Evolutionary conservation across 37 sponge, comb jelly and placozoan genomes (phyloP).

Genomic region (Eunapius fragilis): DNA sequence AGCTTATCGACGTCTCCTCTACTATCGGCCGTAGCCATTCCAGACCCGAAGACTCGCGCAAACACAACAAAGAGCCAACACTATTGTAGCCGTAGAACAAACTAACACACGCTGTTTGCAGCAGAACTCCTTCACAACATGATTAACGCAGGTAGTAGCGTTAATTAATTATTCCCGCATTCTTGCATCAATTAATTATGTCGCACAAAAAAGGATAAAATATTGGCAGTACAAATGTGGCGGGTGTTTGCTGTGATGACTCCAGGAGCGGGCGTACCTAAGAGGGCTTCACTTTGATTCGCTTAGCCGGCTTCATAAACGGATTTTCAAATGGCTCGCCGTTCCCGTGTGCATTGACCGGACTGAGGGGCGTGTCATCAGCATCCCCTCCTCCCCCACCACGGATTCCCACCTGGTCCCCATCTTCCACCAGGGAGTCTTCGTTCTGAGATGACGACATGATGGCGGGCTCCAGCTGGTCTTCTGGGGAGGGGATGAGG

Average conservation of each 20-base stretch:
- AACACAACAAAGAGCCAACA: neutral
- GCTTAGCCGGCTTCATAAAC: constrained; percentile 63
- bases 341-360: neutral
- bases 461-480: constrained; percentile 20
- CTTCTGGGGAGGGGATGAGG: constrained; percentile 64
- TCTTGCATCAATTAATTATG: neutral
- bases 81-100: neutral
- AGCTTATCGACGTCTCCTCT: neutral
- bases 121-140: neutral
- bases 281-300: constrained; percentile 27
- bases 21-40: neutral
- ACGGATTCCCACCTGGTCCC: neutral
- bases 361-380: neutral
- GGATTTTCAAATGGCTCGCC: constrained; percentile 48
- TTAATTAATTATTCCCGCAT: neutral
- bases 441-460: neutral
- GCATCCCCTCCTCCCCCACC: neutral
- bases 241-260: neutral
- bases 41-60: neutral
- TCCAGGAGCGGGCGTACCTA: neutral
- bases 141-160: neutral
- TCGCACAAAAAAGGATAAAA: neutral
- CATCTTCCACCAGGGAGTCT: constrained; percentile 3
- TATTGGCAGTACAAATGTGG: neutral
- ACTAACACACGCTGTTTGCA: neutral